These are phyloP conservation scores for Excalfactoria chinensis DNA, from an alignment of 2,113 vertebrate species.

Conservation along the genomic window DNA sequence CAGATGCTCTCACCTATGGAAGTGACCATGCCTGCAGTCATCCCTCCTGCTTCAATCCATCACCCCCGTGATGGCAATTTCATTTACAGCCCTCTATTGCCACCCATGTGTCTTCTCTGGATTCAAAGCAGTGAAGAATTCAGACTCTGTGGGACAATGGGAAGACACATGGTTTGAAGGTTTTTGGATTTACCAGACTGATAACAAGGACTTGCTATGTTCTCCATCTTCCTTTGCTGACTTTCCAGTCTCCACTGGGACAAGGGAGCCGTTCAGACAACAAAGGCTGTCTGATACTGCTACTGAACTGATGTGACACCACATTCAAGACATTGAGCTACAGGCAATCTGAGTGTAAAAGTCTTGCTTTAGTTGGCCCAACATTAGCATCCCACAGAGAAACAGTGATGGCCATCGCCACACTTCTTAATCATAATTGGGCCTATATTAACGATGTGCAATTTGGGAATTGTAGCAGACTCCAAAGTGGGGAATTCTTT, in stretches of 20 bases:
- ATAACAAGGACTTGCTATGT: background rate
- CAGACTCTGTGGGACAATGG: background rate
- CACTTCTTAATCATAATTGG: accelerated
- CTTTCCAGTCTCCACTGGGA: background rate
- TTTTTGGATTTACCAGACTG: background rate
- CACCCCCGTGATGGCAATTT: background rate
- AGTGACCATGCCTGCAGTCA: background rate
- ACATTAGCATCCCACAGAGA: background rate
- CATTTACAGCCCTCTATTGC: background rate
- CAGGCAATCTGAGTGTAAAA: background rate
- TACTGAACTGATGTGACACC: background rate
- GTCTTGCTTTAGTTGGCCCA: background rate
- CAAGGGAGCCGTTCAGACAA: background rate
- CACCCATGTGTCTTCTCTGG: background rate
- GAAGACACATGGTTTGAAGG: background rate
- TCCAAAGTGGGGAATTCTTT: background rate
- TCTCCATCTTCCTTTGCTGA: background rate
- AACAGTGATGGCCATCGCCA: background rate
- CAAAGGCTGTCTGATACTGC: background rate
- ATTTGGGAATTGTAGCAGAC: accelerated
- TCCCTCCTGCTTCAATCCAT: background rate
- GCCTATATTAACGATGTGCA: accelerated
- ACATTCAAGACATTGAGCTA: accelerated
- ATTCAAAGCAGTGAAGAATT: background rate
- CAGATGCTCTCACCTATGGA: background rate